phyloP scores from a whole-genome alignment of 2,797 vertebrate genomes.

The Graptemys geographica region DNA sequence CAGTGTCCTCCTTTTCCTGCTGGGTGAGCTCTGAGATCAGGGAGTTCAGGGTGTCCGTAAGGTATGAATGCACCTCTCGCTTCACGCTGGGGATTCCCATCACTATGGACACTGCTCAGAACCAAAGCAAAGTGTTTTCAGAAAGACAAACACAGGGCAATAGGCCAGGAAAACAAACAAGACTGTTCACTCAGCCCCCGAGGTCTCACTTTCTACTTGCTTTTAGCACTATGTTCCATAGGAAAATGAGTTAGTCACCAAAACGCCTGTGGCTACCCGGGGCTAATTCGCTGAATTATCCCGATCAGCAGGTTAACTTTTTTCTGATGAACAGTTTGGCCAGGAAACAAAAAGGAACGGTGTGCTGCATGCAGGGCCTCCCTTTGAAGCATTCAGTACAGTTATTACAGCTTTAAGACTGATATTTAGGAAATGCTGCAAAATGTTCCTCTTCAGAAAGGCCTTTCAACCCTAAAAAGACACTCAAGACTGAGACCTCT shows the following conservation, averaged over 20 bases:
- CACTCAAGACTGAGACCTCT: background rate
- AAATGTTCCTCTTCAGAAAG: background rate
- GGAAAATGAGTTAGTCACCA: background rate
- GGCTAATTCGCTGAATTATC: background rate
- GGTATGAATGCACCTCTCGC: conserved; percentile 95
- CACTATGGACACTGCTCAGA: conserved; percentile 92
- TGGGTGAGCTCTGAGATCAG: conserved; percentile 95
- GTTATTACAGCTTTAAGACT: background rate
- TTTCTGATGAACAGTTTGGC: background rate
- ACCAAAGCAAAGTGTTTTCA: conserved; percentile 60
- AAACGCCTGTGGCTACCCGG: background rate
- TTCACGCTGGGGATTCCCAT: conserved; percentile 98
- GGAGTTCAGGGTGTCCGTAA: conserved; percentile 95
- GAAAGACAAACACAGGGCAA: background rate
- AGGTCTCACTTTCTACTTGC: background rate
- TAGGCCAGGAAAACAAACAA: background rate
- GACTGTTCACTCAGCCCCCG: background rate
- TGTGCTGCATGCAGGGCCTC: background rate
- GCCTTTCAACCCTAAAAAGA: background rate
- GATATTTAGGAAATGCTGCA: background rate
- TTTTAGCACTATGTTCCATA: background rate
- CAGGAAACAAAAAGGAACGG: background rate
- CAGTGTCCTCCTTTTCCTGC: conserved; percentile 93
- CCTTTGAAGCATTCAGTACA: background rate
- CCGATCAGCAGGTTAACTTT: background rate